A percentile compares a stretch with the other conserved stretches of the same genome.
These are phyloP conservation scores for Cantharis rustica DNA, from an alignment of 2,888 invertebrate genomes.

Conservation along the genomic window DNA sequence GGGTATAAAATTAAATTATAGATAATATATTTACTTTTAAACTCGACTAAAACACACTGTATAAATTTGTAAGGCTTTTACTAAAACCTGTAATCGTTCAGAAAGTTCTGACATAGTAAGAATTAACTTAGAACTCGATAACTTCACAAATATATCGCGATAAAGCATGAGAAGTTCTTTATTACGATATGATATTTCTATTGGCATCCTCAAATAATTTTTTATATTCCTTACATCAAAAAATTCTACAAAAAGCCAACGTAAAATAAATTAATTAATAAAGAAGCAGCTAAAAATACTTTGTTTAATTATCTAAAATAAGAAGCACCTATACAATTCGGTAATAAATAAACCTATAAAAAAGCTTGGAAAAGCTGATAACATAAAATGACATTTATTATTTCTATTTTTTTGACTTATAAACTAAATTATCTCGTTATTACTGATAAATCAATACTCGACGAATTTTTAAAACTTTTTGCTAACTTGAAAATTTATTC, in stretches of 20 bases:
- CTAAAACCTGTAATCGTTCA: neutral
- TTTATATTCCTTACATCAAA: neutral
- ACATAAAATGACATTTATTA: neutral
- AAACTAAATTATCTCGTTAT: neutral
- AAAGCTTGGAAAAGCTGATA: neutral
- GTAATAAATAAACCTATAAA: neutral
- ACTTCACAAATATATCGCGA: neutral
- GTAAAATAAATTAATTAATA: neutral
- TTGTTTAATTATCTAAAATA: neutral
- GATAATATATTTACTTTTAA: neutral
- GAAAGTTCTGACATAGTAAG: neutral
- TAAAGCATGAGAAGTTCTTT: neutral
- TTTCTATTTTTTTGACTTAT: neutral
- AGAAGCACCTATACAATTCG: neutral
- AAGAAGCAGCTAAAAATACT: neutral
- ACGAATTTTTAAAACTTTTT: neutral
- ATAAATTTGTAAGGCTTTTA: neutral
- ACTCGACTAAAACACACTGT: neutral
- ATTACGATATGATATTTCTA: neutral
- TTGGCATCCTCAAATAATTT: neutral
- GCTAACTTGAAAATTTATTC: neutral
- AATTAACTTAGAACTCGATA: neutral
- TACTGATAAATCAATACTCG: neutral
- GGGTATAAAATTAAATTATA: neutral
- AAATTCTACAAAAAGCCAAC: neutral